Evolutionary conservation across 2,888 invertebrate genomes (phyloP).

Genomic region (Cephus nigrinus): DNA sequence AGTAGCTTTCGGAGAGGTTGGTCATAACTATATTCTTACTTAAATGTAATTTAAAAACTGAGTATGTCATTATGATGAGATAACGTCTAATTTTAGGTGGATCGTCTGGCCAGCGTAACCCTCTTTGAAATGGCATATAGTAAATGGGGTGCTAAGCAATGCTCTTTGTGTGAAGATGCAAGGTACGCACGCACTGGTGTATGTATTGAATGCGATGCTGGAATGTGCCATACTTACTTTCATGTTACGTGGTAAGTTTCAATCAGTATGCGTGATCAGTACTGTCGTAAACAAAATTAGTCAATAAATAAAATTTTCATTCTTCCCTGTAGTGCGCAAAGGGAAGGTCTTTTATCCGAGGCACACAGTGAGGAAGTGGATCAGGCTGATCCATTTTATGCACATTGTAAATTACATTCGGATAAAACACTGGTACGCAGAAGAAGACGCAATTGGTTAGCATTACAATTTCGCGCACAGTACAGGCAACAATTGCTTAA

Average conservation of each 20-base stretch:
- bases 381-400: conserved; percentile 97
- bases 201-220: conserved; percentile 97
- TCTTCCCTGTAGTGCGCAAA: conserved; percentile 79
- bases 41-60: background rate
- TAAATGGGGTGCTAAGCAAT: conserved; percentile 94
- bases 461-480: conserved; percentile 84
- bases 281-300: background rate
- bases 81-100: conserved; percentile 69
- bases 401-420: conserved; percentile 95
- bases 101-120: conserved; percentile 90
- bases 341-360: conserved; percentile 92
- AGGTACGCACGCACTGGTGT: conserved; percentile 92
- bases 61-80: background rate
- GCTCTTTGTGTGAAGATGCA: conserved; percentile 89
- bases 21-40: background rate
- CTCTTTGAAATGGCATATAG: conserved; percentile 98
- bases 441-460: conserved; percentile 86
- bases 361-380: conserved; percentile 91
- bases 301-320: background rate
- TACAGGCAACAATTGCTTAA: conserved; percentile 72
- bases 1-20: conserved; percentile 94
- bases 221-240: conserved; percentile 96
- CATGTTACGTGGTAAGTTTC: conserved; percentile 90
- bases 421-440: conserved; percentile 88
- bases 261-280: background rate